These are phyloP conservation scores for Cecidostiba fungosa DNA, from an alignment of 2,888 invertebrate species.

Conservation along the genomic window DNA sequence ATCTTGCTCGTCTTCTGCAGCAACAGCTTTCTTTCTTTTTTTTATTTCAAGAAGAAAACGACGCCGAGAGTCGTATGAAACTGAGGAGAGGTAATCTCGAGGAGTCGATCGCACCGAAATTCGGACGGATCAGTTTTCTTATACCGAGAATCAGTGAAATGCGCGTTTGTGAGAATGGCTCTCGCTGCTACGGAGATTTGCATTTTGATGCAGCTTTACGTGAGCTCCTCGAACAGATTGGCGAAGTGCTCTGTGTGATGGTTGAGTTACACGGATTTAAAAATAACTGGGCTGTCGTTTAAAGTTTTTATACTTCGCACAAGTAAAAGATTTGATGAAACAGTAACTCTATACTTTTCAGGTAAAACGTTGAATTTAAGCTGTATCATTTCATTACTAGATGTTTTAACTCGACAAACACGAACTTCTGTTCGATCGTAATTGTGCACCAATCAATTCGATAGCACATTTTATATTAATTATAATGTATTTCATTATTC, in stretches of 20 bases:
- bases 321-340: not conserved
- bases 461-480: too few species aligned
- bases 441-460: too few species aligned
- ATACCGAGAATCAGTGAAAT: not conserved
- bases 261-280: not conserved
- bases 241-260: not conserved
- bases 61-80: not conserved
- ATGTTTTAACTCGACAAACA: too few species aligned
- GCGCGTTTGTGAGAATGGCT: not conserved
- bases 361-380: too few species aligned
- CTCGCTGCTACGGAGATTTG: not conserved
- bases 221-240: not conserved
- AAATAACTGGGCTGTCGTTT: not conserved
- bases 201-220: not conserved
- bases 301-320: not conserved
- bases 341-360: too few species aligned
- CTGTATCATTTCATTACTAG: too few species aligned
- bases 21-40: constrained; percentile 13
- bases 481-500: too few species aligned
- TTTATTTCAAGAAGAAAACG: not conserved
- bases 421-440: too few species aligned
- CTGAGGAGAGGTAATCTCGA: constrained; percentile 35
- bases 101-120: constrained; percentile 53
- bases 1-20: not conserved
- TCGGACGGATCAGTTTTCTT: constrained; percentile 27